phyloP scores from a whole-genome alignment of 1,140 invertebrate species.

The Mactra quadrangularis region DNA sequence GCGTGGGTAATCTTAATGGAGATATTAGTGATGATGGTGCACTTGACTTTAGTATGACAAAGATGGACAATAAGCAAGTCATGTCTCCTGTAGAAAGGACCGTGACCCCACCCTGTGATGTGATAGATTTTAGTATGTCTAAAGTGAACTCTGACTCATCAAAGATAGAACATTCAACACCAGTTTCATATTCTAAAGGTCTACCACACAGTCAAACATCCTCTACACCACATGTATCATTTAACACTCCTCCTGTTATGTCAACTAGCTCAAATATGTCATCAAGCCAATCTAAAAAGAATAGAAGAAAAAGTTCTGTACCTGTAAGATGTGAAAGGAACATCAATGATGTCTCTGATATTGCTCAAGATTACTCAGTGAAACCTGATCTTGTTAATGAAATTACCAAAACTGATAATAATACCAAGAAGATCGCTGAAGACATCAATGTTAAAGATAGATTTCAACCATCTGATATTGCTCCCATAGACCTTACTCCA shows the following conservation, averaged over 20 bases:
- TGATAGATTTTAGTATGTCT: not conserved
- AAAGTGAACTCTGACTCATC: not conserved
- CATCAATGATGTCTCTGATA: constrained; percentile 11
- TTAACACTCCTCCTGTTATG: not conserved
- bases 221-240: not conserved
- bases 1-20: not conserved
- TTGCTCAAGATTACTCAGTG: constrained; percentile 16
- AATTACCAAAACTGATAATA: not conserved
- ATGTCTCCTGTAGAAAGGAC: not conserved
- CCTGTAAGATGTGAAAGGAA: constrained; percentile 40
- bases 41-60: not conserved
- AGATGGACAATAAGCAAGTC: not conserved
- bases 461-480: not conserved
- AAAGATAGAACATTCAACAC: not conserved
- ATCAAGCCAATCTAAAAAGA: constrained; percentile 27
- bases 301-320: constrained; percentile 37
- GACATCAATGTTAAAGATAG: not conserved
- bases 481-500: constrained; percentile 21
- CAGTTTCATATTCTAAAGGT: not conserved
- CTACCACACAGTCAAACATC: not conserved
- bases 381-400: constrained; percentile 13
- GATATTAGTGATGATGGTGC: not conserved
- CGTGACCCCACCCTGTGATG: not conserved
- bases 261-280: not conserved
- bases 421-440: not conserved